phyloP scores from a whole-genome alignment of 2,888 invertebrate species.

The Pimpla rufipes region DNA sequence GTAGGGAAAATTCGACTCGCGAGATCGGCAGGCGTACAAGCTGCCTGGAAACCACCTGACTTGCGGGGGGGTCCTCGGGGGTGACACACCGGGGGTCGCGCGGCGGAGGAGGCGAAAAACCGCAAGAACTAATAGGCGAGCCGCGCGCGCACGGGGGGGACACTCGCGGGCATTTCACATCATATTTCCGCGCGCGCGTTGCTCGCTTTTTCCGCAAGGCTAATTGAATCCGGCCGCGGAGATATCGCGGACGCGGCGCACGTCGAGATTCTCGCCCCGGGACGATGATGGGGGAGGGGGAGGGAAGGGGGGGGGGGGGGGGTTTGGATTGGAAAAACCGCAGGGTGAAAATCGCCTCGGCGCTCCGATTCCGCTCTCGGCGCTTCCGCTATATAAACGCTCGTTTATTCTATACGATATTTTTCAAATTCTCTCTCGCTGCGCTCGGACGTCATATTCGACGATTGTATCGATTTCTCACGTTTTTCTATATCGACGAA shows the following conservation, averaged over 20 bases:
- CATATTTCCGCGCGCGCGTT: slow-evolving; percentile 60
- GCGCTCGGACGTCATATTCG: background rate
- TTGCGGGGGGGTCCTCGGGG: too few species aligned
- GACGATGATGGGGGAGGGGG: too few species aligned
- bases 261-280: too few species aligned
- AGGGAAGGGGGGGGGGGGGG: too few species aligned
- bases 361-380: slow-evolving; percentile 54
- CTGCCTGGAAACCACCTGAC: too few species aligned
- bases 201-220: slow-evolving; percentile 63
- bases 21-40: too few species aligned
- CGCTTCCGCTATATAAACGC: too few species aligned
- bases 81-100: too few species aligned
- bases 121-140: slow-evolving; percentile 59
- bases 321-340: slow-evolving; percentile 46
- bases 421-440: background rate
- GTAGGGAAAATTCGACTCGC: too few species aligned
- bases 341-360: slow-evolving; percentile 54
- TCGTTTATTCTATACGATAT: background rate
- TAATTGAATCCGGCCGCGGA: slow-evolving; percentile 62
- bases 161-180: slow-evolving; percentile 48
- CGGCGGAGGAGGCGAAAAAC: slow-evolving; percentile 39
- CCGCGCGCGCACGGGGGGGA: too few species aligned
- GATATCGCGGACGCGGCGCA: slow-evolving; percentile 16
- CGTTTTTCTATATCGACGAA: background rate
- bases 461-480: background rate